A percentile compares a stretch with the other conserved stretches of the same genome.
Conservation (phyloP, 2,797 vertebrate species). For the Intellagama lesueurii region DNA sequence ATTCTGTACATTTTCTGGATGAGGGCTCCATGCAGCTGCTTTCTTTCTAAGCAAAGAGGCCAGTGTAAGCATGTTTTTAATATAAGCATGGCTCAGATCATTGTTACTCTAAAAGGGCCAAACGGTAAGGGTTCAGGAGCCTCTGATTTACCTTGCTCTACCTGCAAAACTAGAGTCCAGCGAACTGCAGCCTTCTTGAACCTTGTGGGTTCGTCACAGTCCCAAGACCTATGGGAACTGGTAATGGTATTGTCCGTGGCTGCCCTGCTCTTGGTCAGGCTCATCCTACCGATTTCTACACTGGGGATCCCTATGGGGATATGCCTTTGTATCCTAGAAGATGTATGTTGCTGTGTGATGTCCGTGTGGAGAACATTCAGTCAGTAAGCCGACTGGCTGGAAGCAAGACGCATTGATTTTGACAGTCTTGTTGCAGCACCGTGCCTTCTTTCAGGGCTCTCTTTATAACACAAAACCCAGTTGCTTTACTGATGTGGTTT, state of each 20-base stretch:
- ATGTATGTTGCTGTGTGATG: background rate
- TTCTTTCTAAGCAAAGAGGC: background rate
- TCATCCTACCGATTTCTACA: no score
- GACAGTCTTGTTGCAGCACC: background rate
- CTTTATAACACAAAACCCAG: background rate
- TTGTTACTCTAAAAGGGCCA: background rate
- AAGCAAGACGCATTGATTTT: background rate
- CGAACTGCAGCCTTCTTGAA: constrained; percentile 37
- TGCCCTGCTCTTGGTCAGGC: background rate
- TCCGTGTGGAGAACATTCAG: background rate
- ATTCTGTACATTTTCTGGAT: background rate
- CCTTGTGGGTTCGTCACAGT: constrained; percentile 37
- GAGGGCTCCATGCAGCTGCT: background rate
- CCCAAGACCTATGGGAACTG: background rate
- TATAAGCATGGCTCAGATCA: background rate
- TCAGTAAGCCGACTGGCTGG: background rate
- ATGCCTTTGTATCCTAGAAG: no score
- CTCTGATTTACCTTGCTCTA: constrained; percentile 21
- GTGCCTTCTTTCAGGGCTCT: background rate
- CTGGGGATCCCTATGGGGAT: background rate
- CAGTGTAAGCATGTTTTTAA: background rate
- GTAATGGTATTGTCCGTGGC: background rate
- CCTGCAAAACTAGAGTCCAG: constrained; percentile 41
- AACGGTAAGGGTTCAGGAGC: background rate
- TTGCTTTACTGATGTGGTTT: background rate